phyloP scores from a whole-genome alignment of 2,797 vertebrate genomes.

The Anabacerthia variegaticeps region DNA sequence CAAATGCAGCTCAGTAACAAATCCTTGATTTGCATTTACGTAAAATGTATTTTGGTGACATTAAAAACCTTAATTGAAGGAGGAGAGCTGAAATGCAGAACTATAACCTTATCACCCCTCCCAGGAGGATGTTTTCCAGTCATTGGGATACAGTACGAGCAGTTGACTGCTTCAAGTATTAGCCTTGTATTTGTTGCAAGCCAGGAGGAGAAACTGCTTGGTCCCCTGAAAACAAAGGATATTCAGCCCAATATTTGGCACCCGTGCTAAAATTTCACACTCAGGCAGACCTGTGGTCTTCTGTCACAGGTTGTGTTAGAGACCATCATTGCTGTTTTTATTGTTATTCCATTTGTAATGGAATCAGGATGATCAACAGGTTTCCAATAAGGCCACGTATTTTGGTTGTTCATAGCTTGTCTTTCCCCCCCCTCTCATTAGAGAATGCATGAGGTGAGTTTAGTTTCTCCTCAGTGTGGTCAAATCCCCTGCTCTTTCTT shows the following conservation, averaged over 20 bases:
- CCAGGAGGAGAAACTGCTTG: neutral
- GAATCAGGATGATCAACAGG: neutral
- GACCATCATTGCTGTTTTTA: neutral
- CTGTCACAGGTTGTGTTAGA: neutral
- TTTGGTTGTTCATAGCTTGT: neutral
- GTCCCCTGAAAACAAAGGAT: neutral
- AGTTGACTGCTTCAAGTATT: neutral
- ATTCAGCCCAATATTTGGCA: neutral
- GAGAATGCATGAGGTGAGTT: neutral
- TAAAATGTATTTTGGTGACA: neutral
- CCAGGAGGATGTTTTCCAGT: neutral
- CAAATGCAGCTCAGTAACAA: neutral
- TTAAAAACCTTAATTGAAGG: conserved; percentile 11
- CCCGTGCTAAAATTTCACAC: neutral
- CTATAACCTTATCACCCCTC: neutral
- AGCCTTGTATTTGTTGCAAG: neutral
- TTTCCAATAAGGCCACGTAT: accelerated
- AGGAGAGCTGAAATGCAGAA: neutral
- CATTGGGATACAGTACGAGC: neutral
- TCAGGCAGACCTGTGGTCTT: neutral
- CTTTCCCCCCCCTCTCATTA: neutral
- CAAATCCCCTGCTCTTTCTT: neutral
- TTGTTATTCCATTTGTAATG: neutral
- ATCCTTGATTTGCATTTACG: neutral
- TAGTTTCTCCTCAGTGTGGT: neutral